Base-by-base conservation (phyloP, 2,888 invertebrate genomes). In the Meandrusa payeni region DNA sequence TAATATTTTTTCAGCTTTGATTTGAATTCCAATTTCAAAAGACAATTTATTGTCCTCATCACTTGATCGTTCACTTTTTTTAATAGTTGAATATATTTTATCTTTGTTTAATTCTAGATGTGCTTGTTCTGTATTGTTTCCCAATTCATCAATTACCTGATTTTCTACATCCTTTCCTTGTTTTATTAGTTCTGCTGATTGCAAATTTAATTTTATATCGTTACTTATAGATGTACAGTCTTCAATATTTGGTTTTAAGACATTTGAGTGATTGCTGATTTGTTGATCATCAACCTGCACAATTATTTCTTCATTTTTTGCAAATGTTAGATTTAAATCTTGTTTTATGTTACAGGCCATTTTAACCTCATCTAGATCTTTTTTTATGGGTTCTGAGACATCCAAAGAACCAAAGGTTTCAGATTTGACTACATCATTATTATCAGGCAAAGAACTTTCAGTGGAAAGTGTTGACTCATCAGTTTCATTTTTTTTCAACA, bases 361-460 rank as follows among this genome's bases (percentile, higher is more conserved):
- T n/a, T n/a, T n/a, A n/a, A n/a, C n/a, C n/a, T n/a, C n/a, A n/a
- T n/a, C n/a, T n/a, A n/a, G n/a, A n/a, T n/a, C n/a, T n/a, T n/a
- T n/a, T n/a, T n/a, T n/a, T n/a, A n/a, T n/a, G n/a, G n/a, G n/a
- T n/a, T n/a, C n/a, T n/a, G n/a, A n/a, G n/a, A n/a, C n/a, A n/a
- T n/a, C n/a, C 5, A 12, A 6, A 12, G 19, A 5, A 17, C 33
- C 9, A 10, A 4, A 1, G 13, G 20, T 28, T 29, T 7, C 36
- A 31, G 20, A 26, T 15, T 13, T 26, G 5, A 47, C n/a, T 33
- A 56, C 38, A 28, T 73, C 67, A 55, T 73, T 67, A 45, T 74
- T 75, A 64, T 72, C 68, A 38, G 76, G 72, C 42, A 77, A 57
- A 40, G 70, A 66, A 47, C 69, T 49, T 51, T 73, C 61, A 26